phyloP scores from a whole-genome alignment of 1,140 invertebrate genomes.

The Drosophila burlai region DNA sequence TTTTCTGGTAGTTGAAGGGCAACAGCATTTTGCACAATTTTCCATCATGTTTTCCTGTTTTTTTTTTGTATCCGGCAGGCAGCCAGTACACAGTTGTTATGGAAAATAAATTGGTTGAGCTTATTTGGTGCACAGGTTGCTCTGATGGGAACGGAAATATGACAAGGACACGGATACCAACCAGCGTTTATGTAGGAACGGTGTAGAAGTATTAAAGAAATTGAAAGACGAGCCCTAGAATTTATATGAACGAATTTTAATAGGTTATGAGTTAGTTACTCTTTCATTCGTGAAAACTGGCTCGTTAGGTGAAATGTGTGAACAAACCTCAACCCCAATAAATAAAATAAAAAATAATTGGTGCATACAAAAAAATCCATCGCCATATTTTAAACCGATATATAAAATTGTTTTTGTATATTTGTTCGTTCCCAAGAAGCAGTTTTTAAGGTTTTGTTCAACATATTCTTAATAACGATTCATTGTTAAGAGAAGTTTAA shows the following conservation, averaged over 20 bases:
- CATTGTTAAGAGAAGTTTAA: no score
- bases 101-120: conserved; percentile 70
- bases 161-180: conserved; percentile 46
- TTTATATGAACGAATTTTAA: not conserved
- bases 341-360: no score
- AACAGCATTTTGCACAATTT: conserved; percentile 25
- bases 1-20: conserved; percentile 58
- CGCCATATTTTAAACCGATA: no score
- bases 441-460: no score
- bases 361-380: no score
- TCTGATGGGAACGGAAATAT: conserved; percentile 43
- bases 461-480: no score
- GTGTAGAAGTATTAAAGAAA: not conserved
- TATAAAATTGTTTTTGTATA: no score
- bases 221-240: not conserved
- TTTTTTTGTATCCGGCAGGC: conserved; percentile 7
- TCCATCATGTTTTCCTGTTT: conserved; percentile 2
- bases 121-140: conserved; percentile 65
- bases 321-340: no score
- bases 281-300: not conserved
- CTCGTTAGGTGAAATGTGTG: not conserved
- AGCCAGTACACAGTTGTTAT: conserved; percentile 54
- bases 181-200: not conserved
- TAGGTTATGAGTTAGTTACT: not conserved
- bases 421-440: no score